Percentiles rank a stretch among this genome's conserved stretches.
Conservation (phyloP, 2,888 invertebrate species). For the Xestia xanthographa region DNA sequence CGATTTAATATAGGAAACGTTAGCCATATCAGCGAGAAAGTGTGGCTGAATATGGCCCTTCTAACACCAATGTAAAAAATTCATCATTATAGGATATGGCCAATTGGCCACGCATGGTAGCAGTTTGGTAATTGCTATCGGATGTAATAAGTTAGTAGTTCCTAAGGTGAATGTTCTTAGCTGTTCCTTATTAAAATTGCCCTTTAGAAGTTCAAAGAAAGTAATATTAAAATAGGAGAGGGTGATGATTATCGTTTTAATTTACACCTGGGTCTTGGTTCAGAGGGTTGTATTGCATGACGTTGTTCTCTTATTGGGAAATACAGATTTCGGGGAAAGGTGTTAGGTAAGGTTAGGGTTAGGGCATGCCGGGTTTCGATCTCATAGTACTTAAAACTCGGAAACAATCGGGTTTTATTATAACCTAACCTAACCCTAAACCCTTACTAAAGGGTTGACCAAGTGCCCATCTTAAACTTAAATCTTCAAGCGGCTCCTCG, state of each 20-base stretch:
- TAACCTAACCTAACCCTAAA: too few relatives aligned
- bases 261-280: not conserved
- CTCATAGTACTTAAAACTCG: too few relatives aligned
- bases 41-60: slow-evolving; percentile 31
- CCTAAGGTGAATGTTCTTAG: slow-evolving; percentile 18
- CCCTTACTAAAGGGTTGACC: too few relatives aligned
- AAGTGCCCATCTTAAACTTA: too few relatives aligned
- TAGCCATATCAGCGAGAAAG: slow-evolving; percentile 31
- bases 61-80: slow-evolving; percentile 35
- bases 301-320: not conserved
- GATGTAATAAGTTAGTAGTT: slow-evolving; percentile 38
- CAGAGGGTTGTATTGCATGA: too few relatives aligned
- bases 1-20: slow-evolving; percentile 43
- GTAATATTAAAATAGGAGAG: not conserved
- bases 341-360: not conserved
- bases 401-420: too few relatives aligned
- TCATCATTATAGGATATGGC: slow-evolving; percentile 22
- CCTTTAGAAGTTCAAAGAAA: slow-evolving; percentile 9
- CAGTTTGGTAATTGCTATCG: slow-evolving; percentile 29
- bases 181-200: slow-evolving; percentile 17
- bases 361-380: too few relatives aligned
- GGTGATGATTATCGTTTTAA: not conserved
- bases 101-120: slow-evolving; percentile 32
- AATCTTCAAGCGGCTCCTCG: too few relatives aligned
- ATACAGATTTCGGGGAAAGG: too few relatives aligned